A percentile compares a stretch with the other conserved stretches of the same genome.
These are phyloP conservation scores for Dendrophyllia cribrosa DNA, from an alignment of 64 coral and sea anemone species.

Conservation along the genomic window DNA sequence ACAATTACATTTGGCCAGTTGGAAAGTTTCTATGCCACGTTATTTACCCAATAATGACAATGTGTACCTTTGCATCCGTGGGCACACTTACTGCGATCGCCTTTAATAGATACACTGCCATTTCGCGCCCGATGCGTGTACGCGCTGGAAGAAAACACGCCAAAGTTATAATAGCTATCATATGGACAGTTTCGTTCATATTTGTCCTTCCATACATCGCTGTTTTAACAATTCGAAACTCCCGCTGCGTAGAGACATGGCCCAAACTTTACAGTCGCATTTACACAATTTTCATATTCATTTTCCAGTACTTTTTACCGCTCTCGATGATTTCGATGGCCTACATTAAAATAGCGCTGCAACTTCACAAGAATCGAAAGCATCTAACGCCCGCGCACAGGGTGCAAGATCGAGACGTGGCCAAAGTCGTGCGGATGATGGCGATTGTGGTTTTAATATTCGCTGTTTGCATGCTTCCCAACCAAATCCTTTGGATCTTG, in stretches of 20 bases:
- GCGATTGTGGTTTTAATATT: constrained; percentile 80
- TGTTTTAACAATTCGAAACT: constrained; percentile 59
- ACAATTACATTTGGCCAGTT: constrained; percentile 81
- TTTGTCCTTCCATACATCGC: constrained; percentile 76
- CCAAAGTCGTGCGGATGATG: constrained; percentile 91
- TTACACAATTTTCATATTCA: constrained; percentile 85
- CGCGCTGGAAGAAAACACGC: constrained; percentile 59
- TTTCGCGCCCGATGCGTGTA: constrained; percentile 76
- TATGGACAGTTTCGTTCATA: constrained; percentile 67
- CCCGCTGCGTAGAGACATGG: constrained; percentile 76
- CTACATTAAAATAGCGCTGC: constrained; percentile 70
- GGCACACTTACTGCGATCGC: constrained; percentile 90
- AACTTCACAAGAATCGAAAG: constrained; percentile 71
- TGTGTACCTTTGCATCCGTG: constrained; percentile 88
- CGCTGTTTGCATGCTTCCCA: constrained; percentile 89
- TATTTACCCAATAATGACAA: constrained; percentile 89
- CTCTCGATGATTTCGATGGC: constrained; percentile 81
- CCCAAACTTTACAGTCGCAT: constrained; percentile 55
- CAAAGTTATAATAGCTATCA: constrained; percentile 63
- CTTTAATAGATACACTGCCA: constrained; percentile 78
- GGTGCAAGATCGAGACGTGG: constrained; percentile 81
- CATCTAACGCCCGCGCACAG: constrained; percentile 76
- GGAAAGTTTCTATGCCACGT: constrained; percentile 76
- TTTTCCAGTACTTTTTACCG: constrained; percentile 88
- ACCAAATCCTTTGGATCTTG: constrained; percentile 86